phyloP scores from a whole-genome alignment of 2,113 vertebrate species.

The Gulo gulo region DNA sequence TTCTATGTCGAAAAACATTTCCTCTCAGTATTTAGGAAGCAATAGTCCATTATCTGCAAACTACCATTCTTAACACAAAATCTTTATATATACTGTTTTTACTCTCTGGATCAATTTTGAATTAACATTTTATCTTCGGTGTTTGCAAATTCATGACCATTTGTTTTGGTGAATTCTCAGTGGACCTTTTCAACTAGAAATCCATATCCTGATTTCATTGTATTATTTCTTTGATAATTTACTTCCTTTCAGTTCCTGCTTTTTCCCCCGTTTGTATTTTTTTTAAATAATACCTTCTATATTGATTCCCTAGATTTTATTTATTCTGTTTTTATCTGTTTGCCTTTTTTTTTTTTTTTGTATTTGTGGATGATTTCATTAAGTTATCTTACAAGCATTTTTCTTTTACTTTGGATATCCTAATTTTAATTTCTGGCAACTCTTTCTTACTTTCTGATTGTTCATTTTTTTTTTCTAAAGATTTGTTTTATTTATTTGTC shows the following conservation, averaged over 20 bases:
- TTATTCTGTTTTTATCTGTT: background rate
- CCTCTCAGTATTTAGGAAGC: background rate
- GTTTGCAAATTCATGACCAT: background rate
- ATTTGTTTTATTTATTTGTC: too few relatives aligned
- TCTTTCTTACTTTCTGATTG: background rate
- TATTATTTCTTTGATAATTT: background rate
- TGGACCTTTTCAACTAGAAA: background rate
- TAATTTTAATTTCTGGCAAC: background rate
- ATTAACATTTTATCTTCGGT: background rate
- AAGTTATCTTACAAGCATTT: background rate
- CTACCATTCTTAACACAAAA: background rate
- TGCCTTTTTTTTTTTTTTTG: background rate
- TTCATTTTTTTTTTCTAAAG: background rate
- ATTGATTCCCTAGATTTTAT: background rate
- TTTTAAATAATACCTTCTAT: background rate
- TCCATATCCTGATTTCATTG: background rate
- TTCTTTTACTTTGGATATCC: background rate
- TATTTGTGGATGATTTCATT: background rate
- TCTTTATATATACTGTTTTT: background rate
- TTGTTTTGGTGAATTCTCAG: background rate
- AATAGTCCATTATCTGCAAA: background rate
- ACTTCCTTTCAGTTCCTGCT: background rate
- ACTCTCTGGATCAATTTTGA: background rate
- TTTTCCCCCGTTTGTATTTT: background rate
- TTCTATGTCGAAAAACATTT: background rate